Evolutionary conservation across 2,888 invertebrate species (phyloP), one percentile per base, ranked within the genome.

Genomic region (Eupithecia insigniata): DNA sequence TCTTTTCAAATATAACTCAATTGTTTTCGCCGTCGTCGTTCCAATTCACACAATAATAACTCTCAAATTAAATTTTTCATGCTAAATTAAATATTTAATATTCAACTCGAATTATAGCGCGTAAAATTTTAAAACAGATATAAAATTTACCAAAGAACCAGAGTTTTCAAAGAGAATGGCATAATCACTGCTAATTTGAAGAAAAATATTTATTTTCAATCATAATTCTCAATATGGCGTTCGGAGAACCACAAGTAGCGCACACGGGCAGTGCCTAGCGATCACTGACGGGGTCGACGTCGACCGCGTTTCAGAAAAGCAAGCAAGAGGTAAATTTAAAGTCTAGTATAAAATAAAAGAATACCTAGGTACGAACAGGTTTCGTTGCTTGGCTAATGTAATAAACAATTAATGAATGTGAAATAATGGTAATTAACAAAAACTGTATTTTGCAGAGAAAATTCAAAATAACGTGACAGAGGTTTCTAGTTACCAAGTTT

Each of bases 1-100:
- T 60, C 61, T 62, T 62, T 62, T 62, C 62, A 74, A 60, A 39
- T 64, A 66, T 71, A 7, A 51, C 71, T 67, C 69, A 67, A 62
- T 69, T 74, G 74, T 74, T 74, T 71, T 74, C 65, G 64, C 55
- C 71, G 67, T 39, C 74, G 68, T 51, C 72, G 66, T 30, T 61
- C 69, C 62, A 67, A 70, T 69, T 70, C 71, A 71, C 66, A 64
- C 58, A 69, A 67, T 64, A 69, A 67, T 69, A 71, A 69, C 73
- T 69, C 74, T 67, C 65, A 71, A 74, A 71, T 74, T 69, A 69
- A 64, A 71, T 71, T 74, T 71, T 72, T 72, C 67, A 69, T 43
- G 71, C 69, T 70, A 60, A 71, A 67, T 67, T 67, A 30, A 71
- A 60, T 67, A 43, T 61, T 67, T 64, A 67, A 65, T 65, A 69